phyloP scores from a whole-genome alignment of 2,888 invertebrate genomes.

The Tachina grossa region DNA sequence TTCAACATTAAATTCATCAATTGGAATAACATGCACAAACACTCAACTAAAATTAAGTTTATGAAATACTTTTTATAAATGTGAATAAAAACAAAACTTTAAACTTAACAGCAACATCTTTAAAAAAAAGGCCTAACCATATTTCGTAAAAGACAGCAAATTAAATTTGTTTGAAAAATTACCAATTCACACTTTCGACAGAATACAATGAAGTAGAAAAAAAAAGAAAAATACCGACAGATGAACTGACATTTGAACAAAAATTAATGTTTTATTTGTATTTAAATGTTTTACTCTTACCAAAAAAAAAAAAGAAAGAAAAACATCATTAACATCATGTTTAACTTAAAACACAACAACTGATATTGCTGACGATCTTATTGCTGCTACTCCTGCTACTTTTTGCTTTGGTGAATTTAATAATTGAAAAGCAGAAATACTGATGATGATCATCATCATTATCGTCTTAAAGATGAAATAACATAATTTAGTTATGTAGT shows the following conservation, averaged over 20 bases:
- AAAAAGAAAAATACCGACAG: conserved; percentile 2
- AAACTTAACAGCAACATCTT: too few species aligned
- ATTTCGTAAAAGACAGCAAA: conserved; percentile 3
- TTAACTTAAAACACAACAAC: conserved; percentile 29
- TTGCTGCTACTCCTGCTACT: conserved; percentile 20
- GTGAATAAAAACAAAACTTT: conserved; percentile 25
- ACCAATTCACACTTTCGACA: conserved; percentile 56
- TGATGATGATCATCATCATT: conserved; percentile 17
- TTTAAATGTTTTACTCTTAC: conserved; percentile 23
- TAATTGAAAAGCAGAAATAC: background rate
- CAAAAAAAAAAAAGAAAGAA: background rate
- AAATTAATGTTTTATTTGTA: conserved; percentile 49
- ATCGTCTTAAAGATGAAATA: conserved; percentile 42
- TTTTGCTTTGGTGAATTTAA: background rate
- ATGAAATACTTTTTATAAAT: conserved; percentile 22
- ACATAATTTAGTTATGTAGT: conserved; percentile 28
- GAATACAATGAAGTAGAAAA: conserved; percentile 9
- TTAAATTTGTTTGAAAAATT: conserved; percentile 22
- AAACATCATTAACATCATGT: conserved; percentile 43
- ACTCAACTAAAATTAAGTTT: conserved; percentile 18
- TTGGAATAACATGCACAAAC: background rate
- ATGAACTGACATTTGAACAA: conserved; percentile 49
- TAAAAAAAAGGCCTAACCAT: background rate
- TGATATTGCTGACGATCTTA: conserved; percentile 19
- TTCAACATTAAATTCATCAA: conserved; percentile 36